These are phyloP conservation scores for Poecilia velifera DNA, from an alignment of 2,797 vertebrate genomes.

Conservation along the genomic window DNA sequence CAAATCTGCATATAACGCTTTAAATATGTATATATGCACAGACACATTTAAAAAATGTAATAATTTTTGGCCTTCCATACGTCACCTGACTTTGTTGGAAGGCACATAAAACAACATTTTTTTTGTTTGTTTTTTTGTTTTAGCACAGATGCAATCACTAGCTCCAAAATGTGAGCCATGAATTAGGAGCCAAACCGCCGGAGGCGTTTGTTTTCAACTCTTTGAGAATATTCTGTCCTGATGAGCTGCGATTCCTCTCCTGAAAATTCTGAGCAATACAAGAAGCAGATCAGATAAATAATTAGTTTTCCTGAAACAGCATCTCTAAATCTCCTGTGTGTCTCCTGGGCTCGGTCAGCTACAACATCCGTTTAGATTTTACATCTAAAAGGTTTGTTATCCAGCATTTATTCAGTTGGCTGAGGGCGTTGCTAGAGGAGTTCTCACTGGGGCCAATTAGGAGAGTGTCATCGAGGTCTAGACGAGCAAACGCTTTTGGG, in stretches of 20 bases:
- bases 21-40: neutral
- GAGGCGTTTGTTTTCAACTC: neutral
- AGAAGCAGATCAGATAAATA: slow-evolving; percentile 1
- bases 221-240: neutral
- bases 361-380: slow-evolving; percentile 27
- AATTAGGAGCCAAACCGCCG: neutral
- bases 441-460: slow-evolving; percentile 60
- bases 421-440: slow-evolving; percentile 51
- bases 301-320: neutral
- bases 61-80: neutral
- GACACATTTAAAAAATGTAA: neutral
- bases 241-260: neutral
- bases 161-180: neutral
- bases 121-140: neutral
- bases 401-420: slow-evolving; percentile 46
- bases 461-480: slow-evolving; percentile 64
- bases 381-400: slow-evolving; percentile 28
- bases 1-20: neutral
- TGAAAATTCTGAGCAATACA: neutral
- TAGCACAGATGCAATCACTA: neutral
- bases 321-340: neutral
- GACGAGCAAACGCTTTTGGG: slow-evolving; percentile 63
- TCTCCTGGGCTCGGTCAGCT: slow-evolving; percentile 12
- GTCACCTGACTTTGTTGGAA: slow-evolving; percentile 4
- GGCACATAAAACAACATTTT: slow-evolving; percentile 8